Evolutionary conservation across 2,113 vertebrate species (phyloP).

Genomic region (Caloenas nicobarica): DNA sequence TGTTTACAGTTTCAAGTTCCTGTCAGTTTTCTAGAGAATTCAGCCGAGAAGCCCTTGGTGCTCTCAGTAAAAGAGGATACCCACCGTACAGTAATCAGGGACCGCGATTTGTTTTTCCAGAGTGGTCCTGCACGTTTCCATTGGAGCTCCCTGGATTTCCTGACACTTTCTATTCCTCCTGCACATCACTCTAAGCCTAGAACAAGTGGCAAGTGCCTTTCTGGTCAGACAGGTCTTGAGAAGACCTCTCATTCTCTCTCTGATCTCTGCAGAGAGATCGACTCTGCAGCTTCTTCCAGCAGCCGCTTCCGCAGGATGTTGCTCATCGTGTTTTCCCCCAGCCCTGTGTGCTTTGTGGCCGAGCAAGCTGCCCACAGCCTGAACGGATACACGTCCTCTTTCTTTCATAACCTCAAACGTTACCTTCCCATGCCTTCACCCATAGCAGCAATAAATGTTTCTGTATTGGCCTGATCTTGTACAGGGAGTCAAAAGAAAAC

Average conservation of each 20-base stretch:
- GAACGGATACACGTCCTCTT: background rate
- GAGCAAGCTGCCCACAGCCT: background rate
- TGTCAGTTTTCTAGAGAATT: background rate
- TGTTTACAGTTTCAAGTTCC: background rate
- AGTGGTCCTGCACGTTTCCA: background rate
- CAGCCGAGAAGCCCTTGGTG: background rate
- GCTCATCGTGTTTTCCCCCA: rapidly evolving
- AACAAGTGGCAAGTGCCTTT: background rate
- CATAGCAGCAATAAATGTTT: background rate
- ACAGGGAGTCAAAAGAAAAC: background rate
- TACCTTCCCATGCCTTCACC: background rate
- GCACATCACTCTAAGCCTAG: background rate
- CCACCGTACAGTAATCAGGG: background rate
- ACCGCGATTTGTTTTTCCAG: background rate
- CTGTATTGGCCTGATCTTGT: background rate
- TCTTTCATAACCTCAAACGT: background rate
- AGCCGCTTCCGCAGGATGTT: constrained; percentile 15
- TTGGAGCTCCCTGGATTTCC: background rate
- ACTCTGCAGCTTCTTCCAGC: background rate
- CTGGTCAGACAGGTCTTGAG: constrained; percentile 4
- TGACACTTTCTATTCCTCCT: background rate
- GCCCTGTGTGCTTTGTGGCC: background rate
- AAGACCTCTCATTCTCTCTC: background rate
- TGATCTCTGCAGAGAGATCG: background rate
- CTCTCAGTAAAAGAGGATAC: background rate